Base-by-base conservation (phyloP, 2,113 vertebrate species). In the Lepisosteus oculatus region DNA sequence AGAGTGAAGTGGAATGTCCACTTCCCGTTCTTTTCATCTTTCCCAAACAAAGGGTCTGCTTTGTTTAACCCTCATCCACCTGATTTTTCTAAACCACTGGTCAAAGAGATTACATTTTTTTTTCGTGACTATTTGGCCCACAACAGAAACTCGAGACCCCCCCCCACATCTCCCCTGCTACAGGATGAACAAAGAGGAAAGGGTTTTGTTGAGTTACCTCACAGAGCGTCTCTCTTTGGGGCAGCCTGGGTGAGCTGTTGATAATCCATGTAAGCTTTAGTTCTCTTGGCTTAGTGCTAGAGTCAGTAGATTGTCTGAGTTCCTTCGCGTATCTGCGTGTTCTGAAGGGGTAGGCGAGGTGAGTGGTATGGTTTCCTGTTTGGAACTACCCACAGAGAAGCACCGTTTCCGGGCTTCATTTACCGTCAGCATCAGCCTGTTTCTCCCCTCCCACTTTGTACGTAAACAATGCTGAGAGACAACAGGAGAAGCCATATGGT, bases 321-420 rank as follows among this genome's bases (percentile, higher is more conserved):
- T 44, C 47, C 17, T 29, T 6, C 11, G 43, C 13, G 43, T 15
- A 17, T 70, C 56, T 62, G 69, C 17, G 4, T 61, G 5, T 45
- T 70, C 9, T 12, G 12, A 4, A n/a, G 56, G 56, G 43, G 43
- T 62, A 62, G 43, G 69, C n/a, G 13, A 45, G 14, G 44, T 45
- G 55, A 70, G n/a, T 55, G 56, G n/a, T 15, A 51, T 47, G 59
- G 69, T 62, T 61, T 70, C 69, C 69, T 70, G 69, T 70, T 59
- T 70, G 69, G 56, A 56, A 51, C 55, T 4, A 59, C 67, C 12
- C 47, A 68, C 47, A 68, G 51, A 68, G 57, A 57, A 15, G 15
- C 29, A 59, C 29, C 13, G 57, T 15, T 69, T 69, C 68, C 68
- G 55, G 17, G 41, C 29, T 8, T 59, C 68, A 69, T 69, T 69